These are phyloP conservation scores for Rousettus leschenaultii DNA, from an alignment of 2,113 vertebrate species.

Conservation along the genomic window DNA sequence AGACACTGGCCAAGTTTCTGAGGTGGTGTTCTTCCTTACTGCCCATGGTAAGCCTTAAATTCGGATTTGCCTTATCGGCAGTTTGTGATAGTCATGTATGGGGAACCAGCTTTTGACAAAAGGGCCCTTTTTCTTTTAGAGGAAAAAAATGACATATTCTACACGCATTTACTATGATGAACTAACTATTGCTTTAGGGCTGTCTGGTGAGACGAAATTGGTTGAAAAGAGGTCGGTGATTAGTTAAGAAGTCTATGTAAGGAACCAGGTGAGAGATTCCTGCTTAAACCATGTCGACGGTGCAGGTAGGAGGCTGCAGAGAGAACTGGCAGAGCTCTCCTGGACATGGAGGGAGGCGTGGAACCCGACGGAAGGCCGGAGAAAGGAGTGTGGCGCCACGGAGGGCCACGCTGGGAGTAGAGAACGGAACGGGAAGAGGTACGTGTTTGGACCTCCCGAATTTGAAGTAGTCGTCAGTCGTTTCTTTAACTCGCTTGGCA, in stretches of 20 bases:
- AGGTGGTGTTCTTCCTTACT: not conserved
- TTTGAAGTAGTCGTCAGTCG: too few species aligned
- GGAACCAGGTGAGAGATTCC: not conserved
- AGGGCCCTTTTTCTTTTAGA: not conserved
- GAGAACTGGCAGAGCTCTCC: too few species aligned
- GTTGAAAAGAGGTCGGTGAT: not conserved
- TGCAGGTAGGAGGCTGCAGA: not conserved
- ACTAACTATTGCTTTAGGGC: not conserved
- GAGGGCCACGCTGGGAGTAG: accelerated
- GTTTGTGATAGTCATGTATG: not conserved
- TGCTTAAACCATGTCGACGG: not conserved
- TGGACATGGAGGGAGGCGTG: not conserved
- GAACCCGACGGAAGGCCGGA: too few species aligned
- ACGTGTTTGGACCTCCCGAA: not conserved
- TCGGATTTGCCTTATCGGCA: too few species aligned
- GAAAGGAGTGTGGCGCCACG: too few species aligned
- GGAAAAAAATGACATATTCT: not conserved
- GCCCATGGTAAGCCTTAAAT: not conserved
- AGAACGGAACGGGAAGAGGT: not conserved
- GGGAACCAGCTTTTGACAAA: not conserved
- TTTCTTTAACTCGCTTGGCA: not conserved
- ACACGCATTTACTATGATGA: not conserved
- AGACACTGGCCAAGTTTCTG: not conserved
- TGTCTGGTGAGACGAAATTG: not conserved
- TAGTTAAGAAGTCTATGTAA: not conserved